These are phyloP conservation scores for Mesoclemmys tuberculata DNA, from an alignment of 2,113 vertebrate species.

Conservation along the genomic window DNA sequence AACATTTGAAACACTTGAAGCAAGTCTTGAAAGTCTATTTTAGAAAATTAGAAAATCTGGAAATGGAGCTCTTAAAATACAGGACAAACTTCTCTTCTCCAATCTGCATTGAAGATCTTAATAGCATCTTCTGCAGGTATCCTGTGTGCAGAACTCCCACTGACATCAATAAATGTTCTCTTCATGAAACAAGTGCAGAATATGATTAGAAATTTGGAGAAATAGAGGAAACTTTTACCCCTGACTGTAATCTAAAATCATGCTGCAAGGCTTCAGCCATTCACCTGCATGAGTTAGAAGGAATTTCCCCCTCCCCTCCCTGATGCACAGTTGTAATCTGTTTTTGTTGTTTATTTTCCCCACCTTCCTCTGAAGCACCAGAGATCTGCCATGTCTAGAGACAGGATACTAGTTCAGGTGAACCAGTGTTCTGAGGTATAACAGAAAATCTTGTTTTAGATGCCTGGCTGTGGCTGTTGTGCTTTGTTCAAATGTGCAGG, in stretches of 20 bases:
- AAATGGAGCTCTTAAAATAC: neutral
- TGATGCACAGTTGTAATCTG: neutral
- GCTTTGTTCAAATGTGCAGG: neutral
- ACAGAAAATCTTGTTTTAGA: neutral
- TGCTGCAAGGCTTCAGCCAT: neutral
- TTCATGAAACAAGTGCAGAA: conserved; percentile 14
- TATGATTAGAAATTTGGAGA: conserved; percentile 46
- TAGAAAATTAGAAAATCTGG: neutral
- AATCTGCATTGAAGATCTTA: neutral
- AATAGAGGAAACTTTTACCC: neutral
- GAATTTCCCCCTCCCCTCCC: neutral
- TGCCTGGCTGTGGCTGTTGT: neutral
- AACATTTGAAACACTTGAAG: neutral
- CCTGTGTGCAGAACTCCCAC: neutral
- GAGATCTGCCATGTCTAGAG: neutral
- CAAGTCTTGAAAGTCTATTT: neutral
- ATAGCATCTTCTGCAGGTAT: neutral
- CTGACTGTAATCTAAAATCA: neutral
- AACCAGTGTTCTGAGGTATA: neutral
- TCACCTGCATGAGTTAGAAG: neutral
- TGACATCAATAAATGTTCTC: conserved; percentile 26
- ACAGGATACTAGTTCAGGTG: neutral
- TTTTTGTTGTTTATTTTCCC: neutral
- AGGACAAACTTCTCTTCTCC: neutral
- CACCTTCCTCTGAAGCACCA: neutral